Evolutionary conservation across 2,797 vertebrate species (phyloP).

Genomic region (Eulemur rubriventer): DNA sequence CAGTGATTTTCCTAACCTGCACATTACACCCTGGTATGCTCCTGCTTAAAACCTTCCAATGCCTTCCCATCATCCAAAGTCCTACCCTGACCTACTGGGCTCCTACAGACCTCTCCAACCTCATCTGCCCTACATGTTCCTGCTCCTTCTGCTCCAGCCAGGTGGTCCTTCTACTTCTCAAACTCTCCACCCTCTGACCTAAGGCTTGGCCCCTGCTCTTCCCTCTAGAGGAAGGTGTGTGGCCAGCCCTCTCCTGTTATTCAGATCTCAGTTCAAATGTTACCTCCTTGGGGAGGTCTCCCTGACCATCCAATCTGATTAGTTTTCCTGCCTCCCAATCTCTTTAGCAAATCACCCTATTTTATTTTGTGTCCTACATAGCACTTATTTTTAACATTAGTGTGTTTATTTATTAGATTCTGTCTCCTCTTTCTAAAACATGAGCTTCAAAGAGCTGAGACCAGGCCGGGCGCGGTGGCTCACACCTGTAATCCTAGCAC

Average conservation of each 20-base stretch:
- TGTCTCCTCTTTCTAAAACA: constrained; percentile 15
- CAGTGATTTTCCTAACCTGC: background rate
- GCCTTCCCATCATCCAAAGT: background rate
- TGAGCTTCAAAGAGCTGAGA: background rate
- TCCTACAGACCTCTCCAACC: too few species aligned
- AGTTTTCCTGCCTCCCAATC: background rate
- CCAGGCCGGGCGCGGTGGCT: too few species aligned
- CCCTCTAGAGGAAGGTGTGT: background rate
- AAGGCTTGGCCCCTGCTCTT: background rate
- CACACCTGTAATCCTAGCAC: too few species aligned
- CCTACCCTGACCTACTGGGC: background rate
- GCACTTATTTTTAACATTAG: background rate
- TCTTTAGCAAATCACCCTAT: background rate
- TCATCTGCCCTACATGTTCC: background rate
- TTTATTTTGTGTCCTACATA: background rate
- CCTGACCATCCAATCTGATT: background rate
- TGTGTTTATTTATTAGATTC: background rate
- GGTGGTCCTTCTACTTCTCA: background rate
- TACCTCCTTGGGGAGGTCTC: background rate
- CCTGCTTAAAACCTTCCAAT: background rate
- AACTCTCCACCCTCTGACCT: background rate
- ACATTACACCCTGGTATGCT: background rate
- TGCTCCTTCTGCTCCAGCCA: background rate
- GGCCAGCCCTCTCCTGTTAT: background rate
- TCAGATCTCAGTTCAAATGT: background rate